These are phyloP conservation scores for Bruchidius siliquastri DNA, from an alignment of 2,888 invertebrate species.

Conservation along the genomic window DNA sequence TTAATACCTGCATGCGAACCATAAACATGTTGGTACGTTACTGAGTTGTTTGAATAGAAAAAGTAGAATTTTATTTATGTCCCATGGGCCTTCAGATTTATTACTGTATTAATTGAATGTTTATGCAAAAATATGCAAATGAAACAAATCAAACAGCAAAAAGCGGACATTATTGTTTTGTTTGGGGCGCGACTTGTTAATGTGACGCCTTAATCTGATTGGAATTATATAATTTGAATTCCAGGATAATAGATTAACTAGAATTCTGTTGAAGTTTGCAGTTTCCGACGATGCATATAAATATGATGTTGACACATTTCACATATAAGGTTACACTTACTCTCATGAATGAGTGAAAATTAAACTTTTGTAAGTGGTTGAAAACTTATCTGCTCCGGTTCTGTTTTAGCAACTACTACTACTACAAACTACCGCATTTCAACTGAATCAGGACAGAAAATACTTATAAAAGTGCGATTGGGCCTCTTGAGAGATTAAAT, in stretches of 20 bases:
- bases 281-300: too few species aligned
- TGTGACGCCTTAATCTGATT: neutral
- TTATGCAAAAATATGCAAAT: neutral
- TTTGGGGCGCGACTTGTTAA: neutral
- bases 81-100: neutral
- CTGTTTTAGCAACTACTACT: too few species aligned
- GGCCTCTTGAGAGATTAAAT: too few species aligned
- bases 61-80: neutral
- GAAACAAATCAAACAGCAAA: neutral
- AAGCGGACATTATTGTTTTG: neutral
- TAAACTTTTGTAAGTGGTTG: too few species aligned
- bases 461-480: too few species aligned
- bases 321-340: too few species aligned
- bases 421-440: too few species aligned
- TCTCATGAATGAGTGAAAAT: too few species aligned
- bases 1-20: neutral
- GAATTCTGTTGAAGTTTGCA: neutral
- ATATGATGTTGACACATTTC: too few species aligned
- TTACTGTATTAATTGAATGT: neutral
- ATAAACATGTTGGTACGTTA: neutral
- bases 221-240: neutral
- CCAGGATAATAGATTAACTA: neutral
- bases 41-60: neutral
- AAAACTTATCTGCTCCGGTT: too few species aligned
- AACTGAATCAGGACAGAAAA: too few species aligned